Conservation (phyloP, 2,797 vertebrate species). For the Lithobates pipiens region DNA sequence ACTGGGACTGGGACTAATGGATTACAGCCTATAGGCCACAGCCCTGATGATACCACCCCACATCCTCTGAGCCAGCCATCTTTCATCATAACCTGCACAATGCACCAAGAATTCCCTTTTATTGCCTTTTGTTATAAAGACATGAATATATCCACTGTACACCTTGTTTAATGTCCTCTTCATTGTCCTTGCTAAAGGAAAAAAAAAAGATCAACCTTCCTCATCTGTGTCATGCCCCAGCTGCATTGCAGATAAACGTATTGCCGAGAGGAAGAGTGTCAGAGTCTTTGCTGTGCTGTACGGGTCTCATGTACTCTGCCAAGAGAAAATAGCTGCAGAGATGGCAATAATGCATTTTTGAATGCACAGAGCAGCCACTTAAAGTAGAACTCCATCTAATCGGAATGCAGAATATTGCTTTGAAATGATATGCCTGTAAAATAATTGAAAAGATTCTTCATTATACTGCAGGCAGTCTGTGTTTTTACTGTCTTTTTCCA, state of each 20-base stretch:
- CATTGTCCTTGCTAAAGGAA: conserved; percentile 24
- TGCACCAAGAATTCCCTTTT: not conserved
- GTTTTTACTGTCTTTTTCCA: no score
- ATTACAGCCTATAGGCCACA: no score
- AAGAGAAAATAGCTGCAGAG: not conserved
- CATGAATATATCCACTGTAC: not conserved
- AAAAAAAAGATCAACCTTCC: conserved; percentile 16
- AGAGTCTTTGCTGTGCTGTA: conserved; percentile 2
- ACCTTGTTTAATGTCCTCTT: conserved; percentile 12
- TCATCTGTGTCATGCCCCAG: conserved; percentile 21
- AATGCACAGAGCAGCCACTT: not conserved
- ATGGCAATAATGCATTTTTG: not conserved
- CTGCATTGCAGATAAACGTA: conserved; percentile 45
- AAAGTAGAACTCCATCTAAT: not conserved
- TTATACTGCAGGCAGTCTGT: no score
- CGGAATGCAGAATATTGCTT: not conserved
- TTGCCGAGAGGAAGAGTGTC: not conserved
- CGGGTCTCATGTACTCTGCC: not conserved
- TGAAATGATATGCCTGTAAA: not conserved
- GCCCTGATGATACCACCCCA: not conserved
- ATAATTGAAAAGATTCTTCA: not conserved
- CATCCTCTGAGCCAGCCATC: not conserved
- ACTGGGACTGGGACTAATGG: no score
- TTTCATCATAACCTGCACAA: not conserved
- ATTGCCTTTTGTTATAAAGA: not conserved